A percentile compares a stretch with the other conserved stretches of the same genome.
phyloP scores from a whole-genome alignment of 2,113 vertebrate species.

The Chamaea fasciata region DNA sequence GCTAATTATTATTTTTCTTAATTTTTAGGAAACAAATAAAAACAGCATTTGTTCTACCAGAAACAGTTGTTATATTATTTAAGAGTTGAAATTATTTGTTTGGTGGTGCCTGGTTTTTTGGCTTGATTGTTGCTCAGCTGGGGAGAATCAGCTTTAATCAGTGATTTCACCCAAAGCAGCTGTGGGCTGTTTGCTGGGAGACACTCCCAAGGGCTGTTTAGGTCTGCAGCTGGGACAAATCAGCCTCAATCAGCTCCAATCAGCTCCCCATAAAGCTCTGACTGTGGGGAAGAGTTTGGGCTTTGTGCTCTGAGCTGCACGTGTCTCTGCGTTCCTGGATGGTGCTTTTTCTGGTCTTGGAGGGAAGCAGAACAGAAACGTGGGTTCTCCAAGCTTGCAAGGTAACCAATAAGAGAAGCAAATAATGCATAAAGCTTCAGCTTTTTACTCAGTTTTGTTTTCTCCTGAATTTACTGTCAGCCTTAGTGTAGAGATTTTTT shows the following conservation, averaged over 20 bases:
- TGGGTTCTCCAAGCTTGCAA: background rate
- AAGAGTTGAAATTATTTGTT: background rate
- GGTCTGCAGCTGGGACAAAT: background rate
- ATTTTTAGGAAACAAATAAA: constrained; percentile 55
- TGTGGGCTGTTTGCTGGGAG: background rate
- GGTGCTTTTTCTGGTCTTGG: rapidly evolving
- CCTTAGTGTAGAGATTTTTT: background rate
- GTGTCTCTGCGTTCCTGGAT: rapidly evolving
- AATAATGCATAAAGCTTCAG: rapidly evolving
- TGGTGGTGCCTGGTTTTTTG: background rate
- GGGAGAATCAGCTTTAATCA: background rate
- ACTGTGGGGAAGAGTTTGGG: rapidly evolving
- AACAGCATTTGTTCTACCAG: background rate
- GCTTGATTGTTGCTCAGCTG: background rate
- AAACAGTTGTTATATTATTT: constrained; percentile 11
- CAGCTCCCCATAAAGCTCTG: background rate
- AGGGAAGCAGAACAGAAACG: rapidly evolving
- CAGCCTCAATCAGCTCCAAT: background rate
- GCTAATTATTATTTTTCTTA: constrained; percentile 30
- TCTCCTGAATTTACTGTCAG: background rate
- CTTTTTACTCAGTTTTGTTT: background rate
- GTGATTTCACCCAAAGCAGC: background rate
- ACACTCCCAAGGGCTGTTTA: background rate
- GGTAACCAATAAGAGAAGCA: background rate
- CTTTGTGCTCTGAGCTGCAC: rapidly evolving